phyloP scores from a whole-genome alignment of 2,888 invertebrate genomes.

The Shargacucullia verbasci region DNA sequence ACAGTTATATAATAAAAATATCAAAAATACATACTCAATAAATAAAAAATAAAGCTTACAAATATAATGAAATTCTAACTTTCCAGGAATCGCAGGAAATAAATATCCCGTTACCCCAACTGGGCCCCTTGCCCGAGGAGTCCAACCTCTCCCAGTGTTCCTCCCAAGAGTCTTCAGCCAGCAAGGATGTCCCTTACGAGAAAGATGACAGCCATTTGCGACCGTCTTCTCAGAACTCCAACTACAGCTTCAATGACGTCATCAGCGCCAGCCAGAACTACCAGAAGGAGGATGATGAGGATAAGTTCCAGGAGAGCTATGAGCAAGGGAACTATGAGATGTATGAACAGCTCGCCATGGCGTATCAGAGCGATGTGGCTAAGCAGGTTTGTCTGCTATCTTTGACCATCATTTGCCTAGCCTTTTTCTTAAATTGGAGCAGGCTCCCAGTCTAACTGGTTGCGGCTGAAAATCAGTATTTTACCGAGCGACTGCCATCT shows the following conservation, averaged over 20 bases:
- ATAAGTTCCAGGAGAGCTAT: conserved; percentile 68
- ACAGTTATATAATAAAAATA: too few relatives aligned
- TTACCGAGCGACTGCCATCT: too few relatives aligned
- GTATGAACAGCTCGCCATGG: conserved; percentile 84
- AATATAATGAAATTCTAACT: neutral
- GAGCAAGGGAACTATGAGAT: conserved; percentile 79
- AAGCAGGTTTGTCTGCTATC: conserved; percentile 71
- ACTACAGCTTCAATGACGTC: conserved; percentile 81
- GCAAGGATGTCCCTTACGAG: conserved; percentile 70
- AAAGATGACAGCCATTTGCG: conserved; percentile 81
- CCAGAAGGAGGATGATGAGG: conserved; percentile 63
- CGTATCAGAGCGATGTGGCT: conserved; percentile 83
- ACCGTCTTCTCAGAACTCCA: conserved; percentile 80
- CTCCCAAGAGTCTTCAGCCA: conserved; percentile 74
- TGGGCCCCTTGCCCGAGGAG: conserved; percentile 60
- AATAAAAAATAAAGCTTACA: too few relatives aligned
- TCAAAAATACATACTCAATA: too few relatives aligned
- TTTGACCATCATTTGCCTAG: too few relatives aligned
- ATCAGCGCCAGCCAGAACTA: conserved; percentile 72
- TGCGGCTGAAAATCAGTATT: too few relatives aligned
- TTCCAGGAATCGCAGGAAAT: conserved; percentile 45
- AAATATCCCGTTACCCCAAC: conserved; percentile 37
- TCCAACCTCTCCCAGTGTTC: conserved; percentile 72
- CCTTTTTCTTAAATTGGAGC: too few relatives aligned
- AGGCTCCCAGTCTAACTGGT: too few relatives aligned